Evolutionary conservation across 2,113 vertebrate species (phyloP).

Genomic region (Gymnorhina tibicen): DNA sequence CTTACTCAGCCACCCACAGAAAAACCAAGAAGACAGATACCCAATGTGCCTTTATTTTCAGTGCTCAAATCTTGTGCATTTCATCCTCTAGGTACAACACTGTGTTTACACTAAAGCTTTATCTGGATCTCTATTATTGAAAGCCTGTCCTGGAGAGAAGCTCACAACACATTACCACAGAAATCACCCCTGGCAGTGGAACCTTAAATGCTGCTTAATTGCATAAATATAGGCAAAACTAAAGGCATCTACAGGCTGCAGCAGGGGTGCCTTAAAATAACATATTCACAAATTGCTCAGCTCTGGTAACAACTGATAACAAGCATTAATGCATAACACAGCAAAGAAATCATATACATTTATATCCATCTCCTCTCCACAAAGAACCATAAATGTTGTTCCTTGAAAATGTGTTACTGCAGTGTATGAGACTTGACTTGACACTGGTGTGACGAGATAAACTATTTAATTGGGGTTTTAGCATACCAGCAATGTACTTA

Average conservation of each 20-base stretch:
- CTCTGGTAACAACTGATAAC: background rate
- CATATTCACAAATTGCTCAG: background rate
- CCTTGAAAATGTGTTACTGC: background rate
- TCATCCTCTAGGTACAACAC: background rate
- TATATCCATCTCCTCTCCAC: background rate
- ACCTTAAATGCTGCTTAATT: background rate
- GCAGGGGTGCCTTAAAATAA: background rate
- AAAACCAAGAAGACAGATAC: background rate
- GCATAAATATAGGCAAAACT: background rate
- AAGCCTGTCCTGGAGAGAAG: background rate
- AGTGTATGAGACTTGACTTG: background rate
- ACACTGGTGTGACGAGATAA: background rate
- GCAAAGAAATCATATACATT: background rate
- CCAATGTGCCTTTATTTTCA: background rate
- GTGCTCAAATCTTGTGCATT: background rate
- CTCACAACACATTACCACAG: background rate
- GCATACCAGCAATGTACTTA: background rate
- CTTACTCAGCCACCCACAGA: background rate
- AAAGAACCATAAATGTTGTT: background rate
- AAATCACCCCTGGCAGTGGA: background rate
- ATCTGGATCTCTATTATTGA: background rate
- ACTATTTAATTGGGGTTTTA: background rate
- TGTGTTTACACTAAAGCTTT: background rate
- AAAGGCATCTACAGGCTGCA: background rate
- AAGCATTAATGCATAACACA: background rate